Percentiles rank a stretch among this genome's conserved stretches.
Evolutionary conservation across 2,113 vertebrate genomes (phyloP).

Genomic region (Sigmodon hispidus): DNA sequence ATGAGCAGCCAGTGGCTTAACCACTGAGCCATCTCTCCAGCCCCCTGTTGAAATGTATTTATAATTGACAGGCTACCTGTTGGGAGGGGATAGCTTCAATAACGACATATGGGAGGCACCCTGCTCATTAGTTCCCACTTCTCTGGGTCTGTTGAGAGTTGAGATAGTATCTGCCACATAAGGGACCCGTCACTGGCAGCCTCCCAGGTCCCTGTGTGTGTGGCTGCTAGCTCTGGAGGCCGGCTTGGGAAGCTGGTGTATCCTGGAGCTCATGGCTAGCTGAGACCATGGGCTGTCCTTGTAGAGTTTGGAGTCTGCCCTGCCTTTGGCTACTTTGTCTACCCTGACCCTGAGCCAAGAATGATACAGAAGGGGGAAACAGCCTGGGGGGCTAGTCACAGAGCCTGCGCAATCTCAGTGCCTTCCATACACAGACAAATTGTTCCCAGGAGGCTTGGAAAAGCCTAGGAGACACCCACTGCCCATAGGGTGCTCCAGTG

Average conservation of each 20-base stretch:
- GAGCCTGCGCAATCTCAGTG: not conserved
- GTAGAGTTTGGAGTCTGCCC: fast-evolving
- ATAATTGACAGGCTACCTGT: not conserved
- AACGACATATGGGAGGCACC: not conserved
- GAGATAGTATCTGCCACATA: too few species aligned
- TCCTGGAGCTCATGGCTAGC: not conserved
- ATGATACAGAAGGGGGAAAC: not conserved
- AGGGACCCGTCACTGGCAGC: not conserved
- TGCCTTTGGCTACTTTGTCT: not conserved
- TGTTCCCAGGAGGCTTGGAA: not conserved
- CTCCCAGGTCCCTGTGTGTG: not conserved
- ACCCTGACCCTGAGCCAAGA: not conserved
- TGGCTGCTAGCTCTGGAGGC: not conserved
- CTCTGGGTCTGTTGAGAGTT: not conserved
- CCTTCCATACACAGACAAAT: not conserved
- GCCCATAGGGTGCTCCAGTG: not conserved
- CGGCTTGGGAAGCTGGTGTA: fast-evolving
- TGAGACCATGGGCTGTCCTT: not conserved
- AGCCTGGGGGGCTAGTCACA: not conserved
- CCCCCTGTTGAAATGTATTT: not conserved
- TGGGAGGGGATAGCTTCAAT: not conserved
- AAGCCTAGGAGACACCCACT: not conserved
- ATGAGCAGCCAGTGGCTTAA: not conserved
- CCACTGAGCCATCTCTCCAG: not conserved
- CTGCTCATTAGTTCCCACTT: not conserved